Evolutionary conservation across 2,888 invertebrate genomes (phyloP).

Genomic region (Cryptus viduatorius): DNA sequence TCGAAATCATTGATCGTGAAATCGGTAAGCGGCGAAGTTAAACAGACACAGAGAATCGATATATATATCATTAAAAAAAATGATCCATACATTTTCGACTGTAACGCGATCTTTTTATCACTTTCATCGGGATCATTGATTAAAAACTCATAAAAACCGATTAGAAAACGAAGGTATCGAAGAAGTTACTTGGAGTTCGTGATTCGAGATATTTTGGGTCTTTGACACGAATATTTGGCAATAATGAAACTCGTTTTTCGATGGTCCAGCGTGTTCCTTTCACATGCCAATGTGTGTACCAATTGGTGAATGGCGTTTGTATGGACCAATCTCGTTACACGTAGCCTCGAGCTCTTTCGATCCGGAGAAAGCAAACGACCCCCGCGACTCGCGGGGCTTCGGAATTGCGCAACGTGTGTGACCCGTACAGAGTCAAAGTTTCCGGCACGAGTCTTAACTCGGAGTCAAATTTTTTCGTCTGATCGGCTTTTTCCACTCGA

Average conservation of each 20-base stretch:
- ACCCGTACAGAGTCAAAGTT: slow-evolving; percentile 31
- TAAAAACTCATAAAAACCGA: background rate
- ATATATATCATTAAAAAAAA: too few relatives aligned
- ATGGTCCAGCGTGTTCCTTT: slow-evolving; percentile 46
- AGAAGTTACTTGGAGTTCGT: background rate
- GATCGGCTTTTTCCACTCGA: slow-evolving; percentile 11
- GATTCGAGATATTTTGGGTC: background rate
- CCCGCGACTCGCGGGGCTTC: background rate
- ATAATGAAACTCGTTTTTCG: slow-evolving; percentile 50
- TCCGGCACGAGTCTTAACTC: slow-evolving; percentile 30
- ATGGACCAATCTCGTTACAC: slow-evolving; percentile 52
- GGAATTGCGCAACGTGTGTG: slow-evolving; percentile 52
- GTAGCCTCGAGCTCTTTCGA: slow-evolving; percentile 39
- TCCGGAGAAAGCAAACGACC: slow-evolving; percentile 59
- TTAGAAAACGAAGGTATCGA: background rate
- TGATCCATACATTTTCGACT: too few relatives aligned
- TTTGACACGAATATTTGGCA: slow-evolving; percentile 36
- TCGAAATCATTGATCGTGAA: too few relatives aligned
- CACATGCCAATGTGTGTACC: slow-evolving; percentile 50
- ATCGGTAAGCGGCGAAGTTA: too few relatives aligned
- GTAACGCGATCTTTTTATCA: too few relatives aligned
- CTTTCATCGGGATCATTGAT: too few relatives aligned
- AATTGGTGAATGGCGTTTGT: slow-evolving; percentile 35
- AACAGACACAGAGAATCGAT: too few relatives aligned
- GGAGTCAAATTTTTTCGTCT: background rate